A percentile compares a stretch with the other conserved stretches of the same genome.
phyloP scores from a whole-genome alignment of 2,888 invertebrate species.

The Heliothis peltigera region DNA sequence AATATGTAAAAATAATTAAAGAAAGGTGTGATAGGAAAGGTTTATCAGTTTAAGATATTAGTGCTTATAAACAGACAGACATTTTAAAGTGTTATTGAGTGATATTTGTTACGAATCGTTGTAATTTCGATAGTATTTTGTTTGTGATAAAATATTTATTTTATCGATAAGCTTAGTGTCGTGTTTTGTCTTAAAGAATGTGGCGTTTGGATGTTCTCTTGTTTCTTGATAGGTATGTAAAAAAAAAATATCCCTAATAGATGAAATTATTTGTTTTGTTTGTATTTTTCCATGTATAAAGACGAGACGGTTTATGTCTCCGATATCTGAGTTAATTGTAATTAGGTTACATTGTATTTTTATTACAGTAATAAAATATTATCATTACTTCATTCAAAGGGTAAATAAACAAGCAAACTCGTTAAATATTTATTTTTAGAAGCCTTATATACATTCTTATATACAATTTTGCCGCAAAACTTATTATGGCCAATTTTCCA shows the following conservation, averaged over 20 bases:
- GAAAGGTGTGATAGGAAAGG: not conserved
- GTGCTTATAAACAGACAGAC: not conserved
- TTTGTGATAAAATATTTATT: not conserved
- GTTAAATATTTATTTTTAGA: slow-evolving; percentile 1
- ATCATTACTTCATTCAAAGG: not conserved
- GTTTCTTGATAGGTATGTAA: slow-evolving; percentile 26
- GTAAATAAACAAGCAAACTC: slow-evolving; percentile 1
- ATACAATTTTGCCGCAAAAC: too few relatives aligned
- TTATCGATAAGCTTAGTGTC: not conserved
- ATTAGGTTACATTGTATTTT: not conserved
- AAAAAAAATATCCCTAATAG: too few relatives aligned
- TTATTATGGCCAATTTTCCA: too few relatives aligned
- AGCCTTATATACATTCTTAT: too few relatives aligned
- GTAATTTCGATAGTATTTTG: not conserved
- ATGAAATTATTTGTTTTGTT: too few relatives aligned
- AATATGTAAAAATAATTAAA: not conserved
- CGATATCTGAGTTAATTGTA: not conserved
- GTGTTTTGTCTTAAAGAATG: slow-evolving; percentile 17
- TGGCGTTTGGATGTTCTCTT: slow-evolving; percentile 24
- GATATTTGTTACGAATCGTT: not conserved
- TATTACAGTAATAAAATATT: not conserved
- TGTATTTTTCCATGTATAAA: too few relatives aligned
- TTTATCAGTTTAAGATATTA: slow-evolving; percentile 10
- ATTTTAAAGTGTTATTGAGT: slow-evolving; percentile 2
- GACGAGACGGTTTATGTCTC: not conserved